A percentile compares a stretch with the other conserved stretches of the same genome.
Conservation (phyloP, 2,888 invertebrate genomes). For the Hypolimnas misippus region DNA sequence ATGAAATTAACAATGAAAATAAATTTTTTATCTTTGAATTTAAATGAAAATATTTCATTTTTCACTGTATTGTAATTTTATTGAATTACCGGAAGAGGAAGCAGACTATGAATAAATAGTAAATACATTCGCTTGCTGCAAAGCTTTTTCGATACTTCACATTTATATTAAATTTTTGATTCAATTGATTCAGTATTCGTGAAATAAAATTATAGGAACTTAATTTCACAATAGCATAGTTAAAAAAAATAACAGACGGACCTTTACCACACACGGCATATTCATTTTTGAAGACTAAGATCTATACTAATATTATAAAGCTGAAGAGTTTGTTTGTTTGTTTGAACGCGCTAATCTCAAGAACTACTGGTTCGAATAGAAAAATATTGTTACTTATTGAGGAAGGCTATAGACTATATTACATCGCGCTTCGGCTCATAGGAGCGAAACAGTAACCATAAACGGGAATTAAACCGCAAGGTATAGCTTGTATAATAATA, state of each 20-base stretch:
- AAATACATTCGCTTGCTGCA: slow-evolving; percentile 7
- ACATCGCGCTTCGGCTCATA: too few relatives aligned
- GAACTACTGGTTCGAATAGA: too few relatives aligned
- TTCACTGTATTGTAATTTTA: slow-evolving; percentile 46
- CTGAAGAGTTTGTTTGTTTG: too few relatives aligned
- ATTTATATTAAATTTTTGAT: slow-evolving; percentile 14
- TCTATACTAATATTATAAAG: too few relatives aligned
- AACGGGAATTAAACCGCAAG: too few relatives aligned
- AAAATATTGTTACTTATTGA: too few relatives aligned
- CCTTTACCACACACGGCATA: too few relatives aligned
- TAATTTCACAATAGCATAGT: not conserved
- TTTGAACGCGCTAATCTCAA: too few relatives aligned
- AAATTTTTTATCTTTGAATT: not conserved
- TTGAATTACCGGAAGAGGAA: slow-evolving; percentile 46
- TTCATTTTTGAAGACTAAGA: not conserved
- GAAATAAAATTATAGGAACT: not conserved
- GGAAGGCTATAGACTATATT: too few relatives aligned
- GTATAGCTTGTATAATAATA: too few relatives aligned
- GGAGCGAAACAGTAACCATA: too few relatives aligned
- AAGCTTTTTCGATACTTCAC: slow-evolving; percentile 8
- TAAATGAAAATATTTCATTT: not conserved
- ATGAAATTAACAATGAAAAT: too few relatives aligned
- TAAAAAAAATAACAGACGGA: not conserved
- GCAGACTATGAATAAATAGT: slow-evolving; percentile 34
- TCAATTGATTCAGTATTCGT: not conserved